These are phyloP conservation scores for Hydriomena furcata DNA, from an alignment of 2,888 invertebrate genomes.

Conservation along the genomic window DNA sequence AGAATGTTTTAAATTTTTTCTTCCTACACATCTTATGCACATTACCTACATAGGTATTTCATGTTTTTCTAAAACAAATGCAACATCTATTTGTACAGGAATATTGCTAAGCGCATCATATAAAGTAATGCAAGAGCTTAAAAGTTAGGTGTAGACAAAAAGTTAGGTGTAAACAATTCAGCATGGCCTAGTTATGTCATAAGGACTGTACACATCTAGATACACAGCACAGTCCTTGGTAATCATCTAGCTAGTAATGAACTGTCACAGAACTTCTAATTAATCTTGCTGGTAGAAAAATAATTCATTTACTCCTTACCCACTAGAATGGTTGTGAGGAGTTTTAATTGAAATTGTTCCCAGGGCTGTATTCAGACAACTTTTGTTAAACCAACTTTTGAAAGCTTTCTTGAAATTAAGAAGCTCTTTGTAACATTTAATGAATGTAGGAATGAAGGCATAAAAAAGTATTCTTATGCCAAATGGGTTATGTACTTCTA, in stretches of 20 bases:
- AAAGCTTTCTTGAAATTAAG: background rate
- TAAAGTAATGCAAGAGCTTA: too few species aligned
- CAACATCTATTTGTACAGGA: too few species aligned
- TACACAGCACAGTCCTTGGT: conserved; percentile 18
- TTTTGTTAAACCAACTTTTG: background rate
- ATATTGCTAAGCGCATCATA: too few species aligned
- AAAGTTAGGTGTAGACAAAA: too few species aligned
- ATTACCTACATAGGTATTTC: too few species aligned
- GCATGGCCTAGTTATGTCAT: background rate
- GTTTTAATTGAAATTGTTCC: conserved; percentile 21
- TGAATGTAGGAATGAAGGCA: background rate
- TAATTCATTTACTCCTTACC: conserved; percentile 21
- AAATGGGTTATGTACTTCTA: too few species aligned
- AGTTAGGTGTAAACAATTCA: too few species aligned
- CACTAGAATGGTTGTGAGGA: conserved; percentile 15
- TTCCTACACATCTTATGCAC: too few species aligned
- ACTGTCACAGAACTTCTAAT: conserved; percentile 25
- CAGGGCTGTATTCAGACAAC: conserved; percentile 21
- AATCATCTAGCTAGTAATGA: conserved; percentile 16
- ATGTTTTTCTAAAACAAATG: too few species aligned
- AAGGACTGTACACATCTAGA: background rate
- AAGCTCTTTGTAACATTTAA: background rate
- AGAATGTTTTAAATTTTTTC: too few species aligned
- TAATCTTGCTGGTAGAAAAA: conserved; percentile 24
- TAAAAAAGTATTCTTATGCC: too few species aligned